Percentiles rank a stretch among this genome's conserved stretches.
Evolutionary conservation across 2,888 invertebrate species (phyloP).

Genomic region (Quadroppia sp.): DNA sequence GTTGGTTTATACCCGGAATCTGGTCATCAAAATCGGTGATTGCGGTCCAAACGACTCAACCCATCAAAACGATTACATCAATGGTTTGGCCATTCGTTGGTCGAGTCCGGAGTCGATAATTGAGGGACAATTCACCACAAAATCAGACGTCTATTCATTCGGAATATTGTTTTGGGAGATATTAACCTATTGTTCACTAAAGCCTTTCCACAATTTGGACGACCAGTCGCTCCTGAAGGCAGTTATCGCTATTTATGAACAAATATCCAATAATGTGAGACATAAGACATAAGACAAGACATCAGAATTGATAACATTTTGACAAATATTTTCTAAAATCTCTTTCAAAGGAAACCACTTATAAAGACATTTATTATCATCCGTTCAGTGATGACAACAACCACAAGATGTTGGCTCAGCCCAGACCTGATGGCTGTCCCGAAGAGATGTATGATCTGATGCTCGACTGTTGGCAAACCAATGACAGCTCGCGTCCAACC

Average conservation of each 20-base stretch:
- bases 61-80: slow-evolving; percentile 19
- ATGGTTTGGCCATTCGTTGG: slow-evolving; percentile 39
- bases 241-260: no score
- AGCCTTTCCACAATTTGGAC: slow-evolving; percentile 69
- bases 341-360: background rate
- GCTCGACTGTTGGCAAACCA: slow-evolving; percentile 85
- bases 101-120: slow-evolving; percentile 35
- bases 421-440: slow-evolving; percentile 71
- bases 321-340: no score
- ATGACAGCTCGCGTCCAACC: slow-evolving; percentile 72
- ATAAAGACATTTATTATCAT: slow-evolving; percentile 6
- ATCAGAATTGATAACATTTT: no score
- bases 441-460: slow-evolving; percentile 84
- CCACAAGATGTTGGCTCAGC: slow-evolving; percentile 53
- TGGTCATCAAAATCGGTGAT: slow-evolving; percentile 36
- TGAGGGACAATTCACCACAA: slow-evolving; percentile 70
- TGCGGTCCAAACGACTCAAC: background rate
- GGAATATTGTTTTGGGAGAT: slow-evolving; percentile 84
- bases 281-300: no score
- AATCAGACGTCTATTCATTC: slow-evolving; percentile 89
- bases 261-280: background rate
- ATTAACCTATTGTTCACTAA: slow-evolving; percentile 68
- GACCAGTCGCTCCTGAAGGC: slow-evolving; percentile 57
- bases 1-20: slow-evolving; percentile 26
- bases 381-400: background rate